Evolutionary conservation across 2,888 invertebrate genomes (phyloP).

Genomic region (Lasioglossum vierecki): DNA sequence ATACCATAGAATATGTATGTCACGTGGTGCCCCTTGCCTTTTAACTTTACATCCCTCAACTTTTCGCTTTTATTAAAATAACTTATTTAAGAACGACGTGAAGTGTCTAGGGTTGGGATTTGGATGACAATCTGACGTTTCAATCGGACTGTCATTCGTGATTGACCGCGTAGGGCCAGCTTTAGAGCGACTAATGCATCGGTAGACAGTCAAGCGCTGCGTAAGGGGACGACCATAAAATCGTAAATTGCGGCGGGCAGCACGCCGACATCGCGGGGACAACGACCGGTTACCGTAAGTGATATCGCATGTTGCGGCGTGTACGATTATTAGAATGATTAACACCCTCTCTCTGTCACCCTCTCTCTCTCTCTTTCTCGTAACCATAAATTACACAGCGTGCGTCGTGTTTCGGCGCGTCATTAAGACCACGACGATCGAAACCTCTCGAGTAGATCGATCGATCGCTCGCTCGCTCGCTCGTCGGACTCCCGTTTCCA

Average conservation of each 20-base stretch:
- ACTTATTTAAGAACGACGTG: too few relatives aligned
- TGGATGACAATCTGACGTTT: too few relatives aligned
- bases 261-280: not conserved
- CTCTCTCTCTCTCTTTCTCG: not conserved
- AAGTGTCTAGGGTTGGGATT: too few relatives aligned
- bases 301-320: not conserved
- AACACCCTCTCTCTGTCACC: not conserved
- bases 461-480: too few relatives aligned
- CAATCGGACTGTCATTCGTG: too few relatives aligned
- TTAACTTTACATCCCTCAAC: too few relatives aligned
- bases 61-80: too few relatives aligned
- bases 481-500: not conserved
- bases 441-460: not conserved
- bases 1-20: too few relatives aligned
- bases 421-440: not conserved
- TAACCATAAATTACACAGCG: not conserved
- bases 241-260: not conserved
- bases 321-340: conserved; percentile 4
- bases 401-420: not conserved
- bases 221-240: not conserved
- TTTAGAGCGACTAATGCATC: not conserved
- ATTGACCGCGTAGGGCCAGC: too few relatives aligned
- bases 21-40: too few relatives aligned
- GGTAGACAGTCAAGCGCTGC: not conserved
- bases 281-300: not conserved